Percentiles rank a stretch among this genome's conserved stretches.
Evolutionary conservation across 2,797 vertebrate species (phyloP).

Genomic region (Balearica regulorum): DNA sequence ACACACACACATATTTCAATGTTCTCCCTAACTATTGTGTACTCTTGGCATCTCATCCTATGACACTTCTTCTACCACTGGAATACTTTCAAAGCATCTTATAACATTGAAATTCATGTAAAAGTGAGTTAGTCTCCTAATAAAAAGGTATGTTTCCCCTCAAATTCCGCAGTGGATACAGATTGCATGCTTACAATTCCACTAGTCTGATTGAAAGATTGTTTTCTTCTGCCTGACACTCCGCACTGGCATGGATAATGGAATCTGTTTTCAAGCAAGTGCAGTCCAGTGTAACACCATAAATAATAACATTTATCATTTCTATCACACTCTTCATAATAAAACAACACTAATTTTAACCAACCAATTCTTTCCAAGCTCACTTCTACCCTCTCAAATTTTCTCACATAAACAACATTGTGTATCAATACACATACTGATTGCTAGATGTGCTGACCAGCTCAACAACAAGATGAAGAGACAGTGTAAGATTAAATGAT

Average conservation of each 20-base stretch:
- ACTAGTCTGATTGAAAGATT: not conserved
- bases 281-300: not conserved
- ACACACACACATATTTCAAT: rapidly evolving
- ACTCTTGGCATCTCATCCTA: not conserved
- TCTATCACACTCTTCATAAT: not conserved
- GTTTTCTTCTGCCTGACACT: not conserved
- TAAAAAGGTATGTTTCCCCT: not conserved
- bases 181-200: not conserved
- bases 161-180: not conserved
- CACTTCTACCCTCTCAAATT: not conserved
- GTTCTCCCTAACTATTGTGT: not conserved
- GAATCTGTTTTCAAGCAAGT: not conserved
- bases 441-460: not conserved
- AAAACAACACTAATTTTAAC: not conserved
- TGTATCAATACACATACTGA: not conserved
- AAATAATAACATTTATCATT: not conserved
- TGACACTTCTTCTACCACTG: not conserved
- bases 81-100: not conserved
- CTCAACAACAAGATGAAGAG: not conserved
- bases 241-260: not conserved
- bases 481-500: not conserved
- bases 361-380: not conserved
- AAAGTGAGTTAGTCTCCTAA: not conserved
- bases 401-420: not conserved
- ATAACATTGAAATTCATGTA: not conserved